A percentile compares a stretch with the other conserved stretches of the same genome.
phyloP scores from a whole-genome alignment of 2,113 vertebrate species.

The Corythornis vintsioides region DNA sequence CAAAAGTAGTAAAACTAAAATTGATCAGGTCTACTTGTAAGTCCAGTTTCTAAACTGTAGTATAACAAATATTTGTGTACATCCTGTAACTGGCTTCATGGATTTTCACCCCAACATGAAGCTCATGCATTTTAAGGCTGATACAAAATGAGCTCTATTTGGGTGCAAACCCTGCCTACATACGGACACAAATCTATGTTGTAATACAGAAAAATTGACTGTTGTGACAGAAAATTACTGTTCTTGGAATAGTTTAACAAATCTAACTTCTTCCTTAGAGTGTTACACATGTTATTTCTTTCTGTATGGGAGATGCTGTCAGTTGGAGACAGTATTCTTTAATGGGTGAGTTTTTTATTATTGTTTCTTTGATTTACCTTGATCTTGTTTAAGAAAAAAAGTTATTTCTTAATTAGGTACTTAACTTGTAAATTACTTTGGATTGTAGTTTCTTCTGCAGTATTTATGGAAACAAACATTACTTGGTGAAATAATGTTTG shows the following conservation, averaged over 20 bases:
- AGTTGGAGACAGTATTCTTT: not conserved
- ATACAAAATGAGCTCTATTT: not conserved
- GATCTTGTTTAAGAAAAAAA: not conserved
- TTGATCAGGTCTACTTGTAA: not conserved
- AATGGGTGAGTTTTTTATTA: not conserved
- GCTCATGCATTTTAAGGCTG: not conserved
- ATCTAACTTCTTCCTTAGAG: not conserved
- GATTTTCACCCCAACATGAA: not conserved
- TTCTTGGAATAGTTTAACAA: not conserved
- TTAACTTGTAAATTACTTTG: not conserved
- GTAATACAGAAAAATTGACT: not conserved
- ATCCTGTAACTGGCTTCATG: not conserved
- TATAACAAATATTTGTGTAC: not conserved
- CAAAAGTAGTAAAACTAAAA: not conserved
- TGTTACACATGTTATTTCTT: not conserved
- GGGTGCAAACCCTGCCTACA: not conserved
- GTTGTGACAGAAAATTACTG: not conserved
- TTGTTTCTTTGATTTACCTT: not conserved
- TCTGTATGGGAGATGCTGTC: not conserved
- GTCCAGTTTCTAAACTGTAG: not conserved
- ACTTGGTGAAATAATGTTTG: not conserved
- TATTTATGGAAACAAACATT: not conserved
- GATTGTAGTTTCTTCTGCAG: slow-evolving; percentile 14
- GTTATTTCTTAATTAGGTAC: not conserved
- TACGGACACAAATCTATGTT: not conserved